These are phyloP conservation scores for Gephyroberyx darwinii DNA, from an alignment of 2,797 vertebrate species.

Conservation along the genomic window DNA sequence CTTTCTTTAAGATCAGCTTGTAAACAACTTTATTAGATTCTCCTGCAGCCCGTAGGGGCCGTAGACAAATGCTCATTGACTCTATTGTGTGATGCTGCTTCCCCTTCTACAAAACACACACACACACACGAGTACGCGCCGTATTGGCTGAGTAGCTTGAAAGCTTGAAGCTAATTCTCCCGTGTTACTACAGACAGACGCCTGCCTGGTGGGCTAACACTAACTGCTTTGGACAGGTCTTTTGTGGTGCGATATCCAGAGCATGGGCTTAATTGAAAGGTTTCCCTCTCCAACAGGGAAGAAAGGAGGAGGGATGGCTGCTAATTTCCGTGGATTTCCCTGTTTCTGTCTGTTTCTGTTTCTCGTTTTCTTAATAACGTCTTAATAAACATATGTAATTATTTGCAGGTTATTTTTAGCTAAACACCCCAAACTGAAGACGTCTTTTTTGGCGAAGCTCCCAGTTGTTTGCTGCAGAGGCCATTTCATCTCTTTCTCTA, in stretches of 20 bases:
- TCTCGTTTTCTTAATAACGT: neutral
- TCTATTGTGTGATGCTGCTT: slow-evolving; percentile 42
- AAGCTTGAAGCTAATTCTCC: slow-evolving; percentile 38
- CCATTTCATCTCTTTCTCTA: slow-evolving; percentile 6
- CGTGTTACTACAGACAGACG: slow-evolving; percentile 10
- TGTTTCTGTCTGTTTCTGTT: slow-evolving; percentile 30
- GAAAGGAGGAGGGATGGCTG: neutral
- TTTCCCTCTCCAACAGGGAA: slow-evolving; percentile 19
- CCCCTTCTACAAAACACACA: neutral
- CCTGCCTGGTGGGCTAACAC: slow-evolving; percentile 33
- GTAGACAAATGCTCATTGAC: slow-evolving; percentile 47
- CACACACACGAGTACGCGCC: slow-evolving; percentile 9
- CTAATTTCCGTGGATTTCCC: slow-evolving; percentile 45
- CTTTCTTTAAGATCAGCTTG: slow-evolving; percentile 64
- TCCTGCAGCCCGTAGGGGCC: slow-evolving; percentile 4
- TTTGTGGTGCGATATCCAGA: slow-evolving; percentile 58
- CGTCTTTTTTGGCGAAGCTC: neutral
- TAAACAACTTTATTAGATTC: slow-evolving; percentile 74
- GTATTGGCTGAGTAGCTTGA: slow-evolving; percentile 25
- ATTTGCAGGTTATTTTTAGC: no score
- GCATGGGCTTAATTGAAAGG: slow-evolving; percentile 60
- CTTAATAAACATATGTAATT: slow-evolving; percentile 2
- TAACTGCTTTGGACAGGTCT: slow-evolving; percentile 61
- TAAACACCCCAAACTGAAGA: neutral
- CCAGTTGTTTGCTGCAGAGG: slow-evolving; percentile 21